Percentiles rank a stretch among this genome's conserved stretches.
Conservation (phyloP, 2,113 vertebrate genomes). For the Spheniscus mendiculus region DNA sequence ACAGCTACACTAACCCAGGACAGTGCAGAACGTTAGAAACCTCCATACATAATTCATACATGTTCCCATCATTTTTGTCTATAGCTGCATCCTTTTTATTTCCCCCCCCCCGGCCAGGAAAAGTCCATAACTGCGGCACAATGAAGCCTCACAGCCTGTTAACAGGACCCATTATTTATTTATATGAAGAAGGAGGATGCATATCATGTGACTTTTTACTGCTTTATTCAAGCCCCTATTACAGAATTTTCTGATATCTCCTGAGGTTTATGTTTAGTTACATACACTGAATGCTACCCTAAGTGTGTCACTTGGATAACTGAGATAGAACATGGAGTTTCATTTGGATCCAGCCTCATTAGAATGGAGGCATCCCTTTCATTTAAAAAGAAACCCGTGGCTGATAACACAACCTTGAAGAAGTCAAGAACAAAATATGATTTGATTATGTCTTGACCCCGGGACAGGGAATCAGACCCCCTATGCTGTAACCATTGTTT, state of each 20-base stretch:
- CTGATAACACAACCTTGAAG: neutral
- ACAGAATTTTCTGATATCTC: neutral
- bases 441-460: neutral
- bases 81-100: neutral
- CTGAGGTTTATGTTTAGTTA: neutral
- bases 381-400: neutral
- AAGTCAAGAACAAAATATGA: neutral
- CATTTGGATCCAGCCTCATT: neutral
- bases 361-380: neutral
- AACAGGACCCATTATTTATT: conserved; percentile 16
- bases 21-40: neutral
- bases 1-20: neutral
- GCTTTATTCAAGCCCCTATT: neutral
- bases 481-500: neutral
- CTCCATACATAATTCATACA: conserved; percentile 14
- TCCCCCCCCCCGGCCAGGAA: neutral
- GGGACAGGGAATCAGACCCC: neutral
- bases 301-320: neutral
- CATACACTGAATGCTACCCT: neutral
- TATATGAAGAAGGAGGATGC: neutral
- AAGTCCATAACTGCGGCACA: neutral
- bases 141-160: neutral
- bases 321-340: neutral
- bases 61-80: neutral
- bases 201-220: neutral